Base-by-base conservation (phyloP, 2,888 invertebrate species). In the Amblyteles armatorius region DNA sequence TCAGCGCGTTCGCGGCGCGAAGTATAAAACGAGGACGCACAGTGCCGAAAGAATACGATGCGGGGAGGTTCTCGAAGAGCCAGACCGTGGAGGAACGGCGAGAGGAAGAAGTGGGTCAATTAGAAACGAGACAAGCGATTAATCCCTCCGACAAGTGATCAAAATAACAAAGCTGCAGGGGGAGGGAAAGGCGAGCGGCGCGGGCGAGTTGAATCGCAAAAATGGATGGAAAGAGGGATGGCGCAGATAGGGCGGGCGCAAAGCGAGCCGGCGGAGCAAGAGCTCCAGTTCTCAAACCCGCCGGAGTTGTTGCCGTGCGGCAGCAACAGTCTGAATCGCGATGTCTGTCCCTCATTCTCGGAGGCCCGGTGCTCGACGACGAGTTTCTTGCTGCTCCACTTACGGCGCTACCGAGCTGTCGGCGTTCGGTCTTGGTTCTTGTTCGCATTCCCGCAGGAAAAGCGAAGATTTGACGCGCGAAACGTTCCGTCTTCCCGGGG, bases 81-180 rank as follows among this genome's bases (percentile, higher is more conserved):
- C 33, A 26, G 11, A 67, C 57, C 50, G 69, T 11, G 5, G 16
- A 60, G 26, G 52, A 55, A 7, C 4, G 52, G 67, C 57, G 74
- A 29, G 83, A 60, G 57, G 55, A 84, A 78, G 78, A 82, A 82
- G 85, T 79, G 82, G 79, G 85, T 79, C 82, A 71, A 79, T 82
- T 85, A 76, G 65, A 82, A 82, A 82, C 82, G 74, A 79, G 85
- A 79, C 69, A 71, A 69, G 78, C 81, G 77, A 69, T 82, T 82
- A 74, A 82, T 82, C 52, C 48, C 50, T 72, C 77, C 78, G 84
- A 82, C 84, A 52, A 84, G 82, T 71, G 71, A 82, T 84, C 73
- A 73, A 78, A 79, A 78, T 78, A 79, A 82, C 79, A 84, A 82
- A 84, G 63, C 82, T 82, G 73, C 71, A 13, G 65, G 60, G 63